Conservation (phyloP, 2,888 invertebrate species). For the Agapetus fuscipes region DNA sequence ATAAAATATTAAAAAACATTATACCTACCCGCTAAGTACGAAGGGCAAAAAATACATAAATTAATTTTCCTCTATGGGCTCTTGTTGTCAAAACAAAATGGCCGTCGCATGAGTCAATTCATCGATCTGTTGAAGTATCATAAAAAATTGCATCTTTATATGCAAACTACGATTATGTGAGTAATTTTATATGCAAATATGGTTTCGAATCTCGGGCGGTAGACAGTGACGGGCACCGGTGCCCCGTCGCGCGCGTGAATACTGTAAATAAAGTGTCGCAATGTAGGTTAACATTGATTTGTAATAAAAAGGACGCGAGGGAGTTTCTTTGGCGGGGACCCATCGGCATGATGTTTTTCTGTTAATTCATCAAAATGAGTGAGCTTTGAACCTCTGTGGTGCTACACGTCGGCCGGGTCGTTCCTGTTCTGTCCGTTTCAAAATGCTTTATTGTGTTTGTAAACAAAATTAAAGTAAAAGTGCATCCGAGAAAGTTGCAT, state of each 20-base stretch:
- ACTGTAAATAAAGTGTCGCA: constrained; percentile 13
- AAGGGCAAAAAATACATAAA: too few relatives aligned
- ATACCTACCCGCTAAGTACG: too few relatives aligned
- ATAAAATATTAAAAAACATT: too few relatives aligned
- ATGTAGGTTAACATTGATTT: constrained; percentile 15
- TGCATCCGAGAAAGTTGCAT: too few relatives aligned
- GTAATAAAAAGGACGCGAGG: constrained; percentile 15
- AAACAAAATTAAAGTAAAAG: too few relatives aligned
- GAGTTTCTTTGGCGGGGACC: constrained; percentile 12
- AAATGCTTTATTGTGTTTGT: too few relatives aligned
- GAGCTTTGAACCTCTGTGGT: too few relatives aligned
- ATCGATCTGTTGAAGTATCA: constrained; percentile 16
- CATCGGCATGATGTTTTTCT: constrained; percentile 3
- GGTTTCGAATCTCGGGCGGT: background rate
- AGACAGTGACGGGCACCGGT: too few relatives aligned
- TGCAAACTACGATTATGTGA: constrained; percentile 13
- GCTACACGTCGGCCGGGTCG: too few relatives aligned
- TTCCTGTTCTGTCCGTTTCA: too few relatives aligned
- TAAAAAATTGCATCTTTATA: constrained; percentile 12
- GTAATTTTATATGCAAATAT: constrained; percentile 8
- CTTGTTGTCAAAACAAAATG: constrained; percentile 23
- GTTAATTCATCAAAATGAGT: too few relatives aligned
- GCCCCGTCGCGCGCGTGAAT: background rate
- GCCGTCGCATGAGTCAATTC: constrained; percentile 20
- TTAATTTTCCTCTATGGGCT: constrained; percentile 6